Percentiles rank a stretch among this genome's conserved stretches.
Evolutionary conservation across 2,797 vertebrate species (phyloP).

Genomic region (Eulemur coronatus): DNA sequence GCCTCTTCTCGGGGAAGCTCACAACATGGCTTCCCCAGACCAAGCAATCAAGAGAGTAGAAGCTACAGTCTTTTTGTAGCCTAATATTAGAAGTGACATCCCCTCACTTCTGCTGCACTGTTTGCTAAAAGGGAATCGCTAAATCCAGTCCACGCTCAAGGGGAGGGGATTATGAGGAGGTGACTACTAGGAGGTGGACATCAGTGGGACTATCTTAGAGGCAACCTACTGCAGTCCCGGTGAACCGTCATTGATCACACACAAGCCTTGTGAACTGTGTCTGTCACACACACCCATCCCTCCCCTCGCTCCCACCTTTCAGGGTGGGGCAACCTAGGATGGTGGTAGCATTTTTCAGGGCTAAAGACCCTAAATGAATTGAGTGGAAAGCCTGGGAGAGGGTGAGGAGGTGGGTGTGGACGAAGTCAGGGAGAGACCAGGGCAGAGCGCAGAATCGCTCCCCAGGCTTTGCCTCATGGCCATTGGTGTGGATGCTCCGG

Average conservation of each 20-base stretch:
- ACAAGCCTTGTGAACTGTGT: not conserved
- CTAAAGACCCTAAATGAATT: not conserved
- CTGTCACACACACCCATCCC: no score
- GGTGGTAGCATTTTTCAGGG: not conserved
- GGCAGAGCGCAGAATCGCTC: not conserved
- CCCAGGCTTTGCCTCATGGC: not conserved
- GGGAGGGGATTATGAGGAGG: not conserved
- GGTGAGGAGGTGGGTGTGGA: not conserved
- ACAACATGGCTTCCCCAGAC: not conserved
- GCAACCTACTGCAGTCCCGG: not conserved
- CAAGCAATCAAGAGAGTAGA: not conserved
- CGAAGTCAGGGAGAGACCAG: not conserved
- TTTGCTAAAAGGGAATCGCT: not conserved
- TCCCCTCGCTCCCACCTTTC: not conserved
- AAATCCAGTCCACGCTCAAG: not conserved
- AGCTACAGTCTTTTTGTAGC: not conserved
- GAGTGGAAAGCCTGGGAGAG: not conserved
- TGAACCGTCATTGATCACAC: not conserved
- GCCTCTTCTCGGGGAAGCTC: not conserved
- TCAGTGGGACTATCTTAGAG: not conserved
- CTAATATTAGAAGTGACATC: not conserved
- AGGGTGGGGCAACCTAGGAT: not conserved
- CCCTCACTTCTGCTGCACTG: not conserved
- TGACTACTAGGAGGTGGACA: not conserved
- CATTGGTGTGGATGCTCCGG: no score